phyloP scores from a whole-genome alignment of 2,888 invertebrate genomes.

The Choreutis nemorana region DNA sequence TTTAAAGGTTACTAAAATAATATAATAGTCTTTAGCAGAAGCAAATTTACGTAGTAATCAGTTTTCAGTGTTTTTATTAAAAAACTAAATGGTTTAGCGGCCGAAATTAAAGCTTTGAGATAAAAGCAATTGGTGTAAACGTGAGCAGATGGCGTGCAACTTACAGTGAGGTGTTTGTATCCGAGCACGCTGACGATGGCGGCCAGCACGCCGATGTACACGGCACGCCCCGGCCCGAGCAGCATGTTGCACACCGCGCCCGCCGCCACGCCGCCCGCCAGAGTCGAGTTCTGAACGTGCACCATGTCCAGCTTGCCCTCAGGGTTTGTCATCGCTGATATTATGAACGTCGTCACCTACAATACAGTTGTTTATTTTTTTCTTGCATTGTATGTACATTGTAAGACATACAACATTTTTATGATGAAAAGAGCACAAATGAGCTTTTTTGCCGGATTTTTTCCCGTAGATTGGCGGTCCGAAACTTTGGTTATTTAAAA shows the following conservation, averaged over 20 bases:
- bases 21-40: not conserved
- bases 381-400: too few species aligned
- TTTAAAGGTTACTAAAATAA: not conserved
- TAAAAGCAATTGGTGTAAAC: not conserved
- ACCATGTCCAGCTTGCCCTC: slow-evolving; percentile 88
- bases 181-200: slow-evolving; percentile 83
- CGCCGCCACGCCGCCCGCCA: slow-evolving; percentile 93
- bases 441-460: too few species aligned
- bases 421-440: too few species aligned
- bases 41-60: not conserved
- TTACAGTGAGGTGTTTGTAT: slow-evolving; percentile 78
- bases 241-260: slow-evolving; percentile 87
- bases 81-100: not conserved
- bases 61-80: not conserved
- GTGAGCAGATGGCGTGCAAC: slow-evolving; percentile 14
- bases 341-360: slow-evolving; percentile 83
- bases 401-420: too few species aligned
- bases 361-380: too few species aligned
- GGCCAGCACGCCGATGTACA: slow-evolving; percentile 80
- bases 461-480: too few species aligned
- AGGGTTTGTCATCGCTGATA: slow-evolving; percentile 76
- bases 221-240: slow-evolving; percentile 83
- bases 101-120: too few species aligned
- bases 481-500: too few species aligned
- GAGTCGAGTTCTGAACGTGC: slow-evolving; percentile 92